A percentile compares a stretch with the other conserved stretches of the same genome.
Conservation (phyloP, 2,797 vertebrate genomes). For the Pseudomugil tenellus region DNA sequence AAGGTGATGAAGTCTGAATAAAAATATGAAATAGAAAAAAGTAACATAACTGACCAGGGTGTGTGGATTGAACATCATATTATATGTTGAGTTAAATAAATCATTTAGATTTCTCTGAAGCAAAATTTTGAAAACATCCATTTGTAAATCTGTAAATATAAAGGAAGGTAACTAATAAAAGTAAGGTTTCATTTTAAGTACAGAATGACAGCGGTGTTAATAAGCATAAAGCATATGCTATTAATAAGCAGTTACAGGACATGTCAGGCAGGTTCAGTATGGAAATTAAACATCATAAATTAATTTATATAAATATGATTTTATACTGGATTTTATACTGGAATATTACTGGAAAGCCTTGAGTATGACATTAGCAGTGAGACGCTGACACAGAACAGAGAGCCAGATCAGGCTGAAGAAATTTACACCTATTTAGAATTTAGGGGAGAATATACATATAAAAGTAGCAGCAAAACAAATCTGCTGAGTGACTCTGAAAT, state of each 20-base stretch:
- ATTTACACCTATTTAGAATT: conserved; percentile 5
- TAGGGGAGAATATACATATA: background rate
- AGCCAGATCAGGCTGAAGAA: background rate
- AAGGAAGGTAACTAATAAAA: background rate
- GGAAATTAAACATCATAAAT: conserved; percentile 15
- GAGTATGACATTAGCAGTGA: background rate
- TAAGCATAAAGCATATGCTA: conserved; percentile 20
- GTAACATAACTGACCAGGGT: too few relatives aligned
- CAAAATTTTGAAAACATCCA: background rate
- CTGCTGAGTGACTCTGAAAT: conserved; percentile 3
- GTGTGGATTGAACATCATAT: background rate
- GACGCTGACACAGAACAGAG: background rate
- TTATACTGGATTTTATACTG: conserved; percentile 12
- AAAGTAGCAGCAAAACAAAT: conserved; percentile 4
- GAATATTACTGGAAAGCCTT: conserved; percentile 5
- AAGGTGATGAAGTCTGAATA: background rate
- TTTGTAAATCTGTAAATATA: background rate
- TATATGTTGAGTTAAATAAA: background rate
- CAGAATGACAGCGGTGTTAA: background rate
- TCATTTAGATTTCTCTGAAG: background rate
- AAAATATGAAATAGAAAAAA: background rate
- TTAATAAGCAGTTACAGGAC: conserved; percentile 27
- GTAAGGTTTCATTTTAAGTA: background rate
- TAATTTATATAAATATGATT: conserved; percentile 19
- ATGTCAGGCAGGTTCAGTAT: conserved; percentile 18